These are phyloP conservation scores for Protobothrops flavoviridis DNA, from an alignment of 2,113 vertebrate genomes.

Conservation along the genomic window DNA sequence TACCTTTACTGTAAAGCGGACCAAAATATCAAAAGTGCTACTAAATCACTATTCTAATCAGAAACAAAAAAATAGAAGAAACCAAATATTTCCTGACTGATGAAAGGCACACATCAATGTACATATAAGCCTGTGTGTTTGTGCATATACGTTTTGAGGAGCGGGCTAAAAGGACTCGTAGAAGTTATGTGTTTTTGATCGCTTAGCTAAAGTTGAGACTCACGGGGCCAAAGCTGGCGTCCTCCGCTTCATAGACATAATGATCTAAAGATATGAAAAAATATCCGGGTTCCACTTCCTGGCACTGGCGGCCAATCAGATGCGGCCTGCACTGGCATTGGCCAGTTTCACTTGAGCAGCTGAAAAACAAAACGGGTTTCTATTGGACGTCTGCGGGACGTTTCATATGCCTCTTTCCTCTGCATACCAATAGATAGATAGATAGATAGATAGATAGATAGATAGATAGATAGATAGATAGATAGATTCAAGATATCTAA, in stretches of 20 bases:
- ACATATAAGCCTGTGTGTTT: background rate
- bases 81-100: background rate
- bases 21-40: background rate
- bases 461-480: no score
- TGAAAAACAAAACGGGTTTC: constrained; percentile 56
- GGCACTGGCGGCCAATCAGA: constrained; percentile 91
- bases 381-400: background rate
- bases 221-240: constrained; percentile 87
- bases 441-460: no score
- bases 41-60: background rate
- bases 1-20: background rate
- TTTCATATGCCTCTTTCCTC: background rate
- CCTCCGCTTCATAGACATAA: constrained; percentile 94
- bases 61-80: background rate
- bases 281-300: constrained; percentile 90
- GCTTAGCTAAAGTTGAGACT: constrained; percentile 61
- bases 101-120: background rate
- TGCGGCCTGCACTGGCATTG: constrained; percentile 88
- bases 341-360: constrained; percentile 86
- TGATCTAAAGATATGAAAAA: constrained; percentile 93
- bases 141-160: background rate
- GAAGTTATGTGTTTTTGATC: background rate
- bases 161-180: background rate
- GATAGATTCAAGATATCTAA: no score
- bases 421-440: background rate